These are phyloP conservation scores for Sylvilagus floridanus DNA, from an alignment of 2,797 vertebrate species.

Conservation along the genomic window DNA sequence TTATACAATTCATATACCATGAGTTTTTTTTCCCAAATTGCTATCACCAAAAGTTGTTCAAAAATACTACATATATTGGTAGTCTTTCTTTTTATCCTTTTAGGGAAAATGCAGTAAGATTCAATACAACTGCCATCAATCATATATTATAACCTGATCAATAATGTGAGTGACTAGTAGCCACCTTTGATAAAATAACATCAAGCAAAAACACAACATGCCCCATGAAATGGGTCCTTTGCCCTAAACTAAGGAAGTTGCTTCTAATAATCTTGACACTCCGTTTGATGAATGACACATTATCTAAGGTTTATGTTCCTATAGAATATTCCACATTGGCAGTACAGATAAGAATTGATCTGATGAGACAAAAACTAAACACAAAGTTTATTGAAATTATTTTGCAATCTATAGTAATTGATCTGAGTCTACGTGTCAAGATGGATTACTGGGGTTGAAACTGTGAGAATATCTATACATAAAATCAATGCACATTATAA, in stretches of 20 bases:
- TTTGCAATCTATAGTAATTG: constrained; percentile 27
- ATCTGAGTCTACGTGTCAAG: constrained; percentile 31
- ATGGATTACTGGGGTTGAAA: neutral
- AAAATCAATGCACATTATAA: constrained; percentile 39
- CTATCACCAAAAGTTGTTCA: constrained; percentile 34
- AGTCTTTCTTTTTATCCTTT: neutral
- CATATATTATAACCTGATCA: constrained; percentile 68
- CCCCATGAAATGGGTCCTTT: constrained; percentile 80
- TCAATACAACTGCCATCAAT: constrained; percentile 64
- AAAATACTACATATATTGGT: neutral
- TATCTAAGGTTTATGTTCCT: neutral
- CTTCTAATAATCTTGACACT: constrained; percentile 71
- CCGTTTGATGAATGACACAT: constrained; percentile 82
- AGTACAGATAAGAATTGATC: constrained; percentile 49
- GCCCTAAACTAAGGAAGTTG: constrained; percentile 63
- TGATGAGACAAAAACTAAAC: constrained; percentile 17
- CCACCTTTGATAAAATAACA: constrained; percentile 75
- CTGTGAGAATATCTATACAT: neutral
- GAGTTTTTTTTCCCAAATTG: neutral
- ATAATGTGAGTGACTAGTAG: constrained; percentile 76
- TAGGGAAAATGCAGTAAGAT: constrained; percentile 50
- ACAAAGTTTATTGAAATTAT: constrained; percentile 41
- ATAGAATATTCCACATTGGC: neutral
- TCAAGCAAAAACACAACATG: constrained; percentile 69
- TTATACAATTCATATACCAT: neutral